Percentiles rank a stretch among this genome's conserved stretches.
phyloP scores from a whole-genome alignment of 2,797 vertebrate genomes.

The Falco columbarius region DNA sequence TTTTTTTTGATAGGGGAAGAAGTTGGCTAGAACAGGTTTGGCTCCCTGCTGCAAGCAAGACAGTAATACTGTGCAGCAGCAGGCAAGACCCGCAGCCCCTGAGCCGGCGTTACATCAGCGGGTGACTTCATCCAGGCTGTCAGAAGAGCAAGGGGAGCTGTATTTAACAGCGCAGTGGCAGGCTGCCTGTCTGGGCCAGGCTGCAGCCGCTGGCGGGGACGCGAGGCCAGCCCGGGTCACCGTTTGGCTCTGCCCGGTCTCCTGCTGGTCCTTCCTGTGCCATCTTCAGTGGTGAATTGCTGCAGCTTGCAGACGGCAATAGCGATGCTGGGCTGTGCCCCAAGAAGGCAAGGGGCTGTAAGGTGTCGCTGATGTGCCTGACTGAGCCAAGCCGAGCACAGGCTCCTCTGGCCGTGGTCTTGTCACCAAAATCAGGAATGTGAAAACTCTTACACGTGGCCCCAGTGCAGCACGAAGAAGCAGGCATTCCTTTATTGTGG shows the following conservation, averaged over 20 bases:
- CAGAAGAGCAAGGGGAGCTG: background rate
- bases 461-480: no score
- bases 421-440: no score
- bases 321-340: background rate
- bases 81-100: background rate
- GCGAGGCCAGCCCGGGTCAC: background rate
- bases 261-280: background rate
- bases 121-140: background rate
- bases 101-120: background rate
- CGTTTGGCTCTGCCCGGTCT: background rate
- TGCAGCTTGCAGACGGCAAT: rapidly evolving
- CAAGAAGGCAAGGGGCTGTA: background rate
- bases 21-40: background rate
- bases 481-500: no score
- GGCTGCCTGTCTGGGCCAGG: background rate
- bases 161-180: background rate
- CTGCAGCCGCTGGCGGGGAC: background rate
- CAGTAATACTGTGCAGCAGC: rapidly evolving
- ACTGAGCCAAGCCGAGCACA: background rate
- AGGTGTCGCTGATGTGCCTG: no score
- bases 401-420: background rate
- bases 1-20: background rate
- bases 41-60: background rate
- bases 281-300: background rate
- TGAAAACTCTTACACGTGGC: no score